These are phyloP conservation scores for Brachyalestes nurse DNA, from an alignment of 2,797 vertebrate genomes.

Conservation along the genomic window DNA sequence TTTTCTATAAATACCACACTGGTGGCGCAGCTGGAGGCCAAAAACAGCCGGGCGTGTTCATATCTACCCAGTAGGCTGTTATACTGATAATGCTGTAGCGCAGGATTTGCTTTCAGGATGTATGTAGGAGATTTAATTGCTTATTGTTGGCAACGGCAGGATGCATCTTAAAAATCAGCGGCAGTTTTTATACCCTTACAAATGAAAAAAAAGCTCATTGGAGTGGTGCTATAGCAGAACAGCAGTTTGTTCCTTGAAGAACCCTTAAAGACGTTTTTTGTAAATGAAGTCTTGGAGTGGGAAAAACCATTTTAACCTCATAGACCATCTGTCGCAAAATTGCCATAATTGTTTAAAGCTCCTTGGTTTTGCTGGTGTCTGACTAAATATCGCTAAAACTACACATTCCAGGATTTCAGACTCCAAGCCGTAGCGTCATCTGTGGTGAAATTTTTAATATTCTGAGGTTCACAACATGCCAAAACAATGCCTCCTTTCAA, in stretches of 20 bases:
- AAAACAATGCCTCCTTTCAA: not conserved
- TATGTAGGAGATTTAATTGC: not conserved
- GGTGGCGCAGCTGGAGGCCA: conserved; percentile 8
- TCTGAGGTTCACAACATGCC: not conserved
- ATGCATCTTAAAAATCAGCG: not conserved
- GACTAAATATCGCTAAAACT: not conserved
- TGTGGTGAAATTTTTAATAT: not conserved
- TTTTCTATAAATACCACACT: conserved; percentile 36
- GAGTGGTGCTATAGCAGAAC: not conserved
- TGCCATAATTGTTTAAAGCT: not conserved
- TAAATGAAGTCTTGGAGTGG: too few species aligned
- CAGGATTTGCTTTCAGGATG: not conserved
- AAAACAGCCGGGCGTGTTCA: conserved; percentile 5
- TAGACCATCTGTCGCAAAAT: not conserved
- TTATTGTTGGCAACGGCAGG: not conserved
- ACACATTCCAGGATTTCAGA: not conserved
- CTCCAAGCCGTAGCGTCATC: not conserved
- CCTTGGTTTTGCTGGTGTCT: not conserved
- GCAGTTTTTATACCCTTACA: not conserved
- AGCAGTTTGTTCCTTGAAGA: not conserved
- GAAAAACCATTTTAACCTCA: too few species aligned
- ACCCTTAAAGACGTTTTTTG: too few species aligned
- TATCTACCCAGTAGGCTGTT: conserved; percentile 7
- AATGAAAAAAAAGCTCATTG: too few species aligned
- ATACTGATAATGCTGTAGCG: not conserved